These are phyloP conservation scores for Smittia sp. DNA, from an alignment of 2,888 invertebrate species.

Conservation along the genomic window DNA sequence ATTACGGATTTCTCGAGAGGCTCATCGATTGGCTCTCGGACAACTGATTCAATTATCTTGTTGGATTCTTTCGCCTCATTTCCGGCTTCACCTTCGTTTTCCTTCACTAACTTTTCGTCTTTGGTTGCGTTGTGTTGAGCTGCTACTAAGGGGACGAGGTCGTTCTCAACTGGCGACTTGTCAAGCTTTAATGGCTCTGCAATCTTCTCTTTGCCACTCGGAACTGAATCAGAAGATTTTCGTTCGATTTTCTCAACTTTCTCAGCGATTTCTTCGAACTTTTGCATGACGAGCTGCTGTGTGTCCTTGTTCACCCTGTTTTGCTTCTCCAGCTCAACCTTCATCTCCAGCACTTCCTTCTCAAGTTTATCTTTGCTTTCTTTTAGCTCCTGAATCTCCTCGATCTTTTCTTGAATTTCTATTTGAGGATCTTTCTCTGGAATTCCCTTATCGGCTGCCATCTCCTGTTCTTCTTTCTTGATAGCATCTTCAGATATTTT, in stretches of 20 bases:
- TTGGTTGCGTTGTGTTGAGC: no score
- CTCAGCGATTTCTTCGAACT: conserved; percentile 49
- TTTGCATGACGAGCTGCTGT: conserved; percentile 48
- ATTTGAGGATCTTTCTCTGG: conserved; percentile 42
- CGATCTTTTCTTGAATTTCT: conserved; percentile 50
- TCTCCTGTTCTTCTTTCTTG: conserved; percentile 48
- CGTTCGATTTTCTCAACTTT: conserved; percentile 46
- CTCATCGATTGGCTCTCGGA: neutral
- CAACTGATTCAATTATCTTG: conserved; percentile 13
- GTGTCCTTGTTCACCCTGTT: conserved; percentile 50
- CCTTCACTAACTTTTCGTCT: no score
- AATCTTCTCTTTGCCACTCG: neutral
- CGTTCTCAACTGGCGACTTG: neutral
- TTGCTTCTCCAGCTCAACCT: conserved; percentile 52
- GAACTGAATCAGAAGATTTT: conserved; percentile 43
- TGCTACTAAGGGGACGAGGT: no score
- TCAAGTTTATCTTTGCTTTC: conserved; percentile 50
- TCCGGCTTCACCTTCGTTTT: neutral
- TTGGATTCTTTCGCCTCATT: no score
- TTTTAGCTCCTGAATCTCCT: conserved; percentile 48
- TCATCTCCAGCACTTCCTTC: conserved; percentile 53
- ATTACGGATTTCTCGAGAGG: neutral
- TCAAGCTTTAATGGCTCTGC: neutral
- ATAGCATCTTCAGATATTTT: conserved; percentile 55
- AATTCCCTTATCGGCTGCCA: conserved; percentile 46